Conservation (phyloP, 2,888 invertebrate species). For the Napeogenes sylphis region DNA sequence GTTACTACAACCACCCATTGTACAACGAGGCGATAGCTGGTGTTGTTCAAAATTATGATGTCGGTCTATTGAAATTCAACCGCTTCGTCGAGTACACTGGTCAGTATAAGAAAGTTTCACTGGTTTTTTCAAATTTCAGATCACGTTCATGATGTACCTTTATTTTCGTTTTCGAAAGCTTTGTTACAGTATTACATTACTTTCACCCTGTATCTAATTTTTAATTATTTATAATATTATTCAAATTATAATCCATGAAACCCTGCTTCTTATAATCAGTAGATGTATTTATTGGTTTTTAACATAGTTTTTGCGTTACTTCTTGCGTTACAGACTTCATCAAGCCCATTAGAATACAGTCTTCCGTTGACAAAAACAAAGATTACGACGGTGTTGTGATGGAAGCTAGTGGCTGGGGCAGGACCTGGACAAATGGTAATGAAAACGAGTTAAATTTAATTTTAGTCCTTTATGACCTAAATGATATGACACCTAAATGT, state of each 20-base stretch:
- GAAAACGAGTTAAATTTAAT: background rate
- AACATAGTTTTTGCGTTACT: background rate
- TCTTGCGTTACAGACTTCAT: slow-evolving; percentile 51
- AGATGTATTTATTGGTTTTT: no score
- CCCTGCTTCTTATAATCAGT: no score
- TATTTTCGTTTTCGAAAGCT: no score
- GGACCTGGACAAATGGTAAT: slow-evolving; percentile 50
- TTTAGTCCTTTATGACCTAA: background rate
- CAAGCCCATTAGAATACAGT: slow-evolving; percentile 52
- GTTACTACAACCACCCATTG: slow-evolving; percentile 50
- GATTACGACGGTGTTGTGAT: slow-evolving; percentile 46
- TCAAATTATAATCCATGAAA: no score
- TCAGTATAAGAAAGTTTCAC: slow-evolving; percentile 19
- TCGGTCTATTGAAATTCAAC: slow-evolving; percentile 48
- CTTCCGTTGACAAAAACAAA: slow-evolving; percentile 40
- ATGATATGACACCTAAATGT: background rate
- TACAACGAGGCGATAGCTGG: slow-evolving; percentile 40
- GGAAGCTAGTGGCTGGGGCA: slow-evolving; percentile 60
- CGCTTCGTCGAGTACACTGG: slow-evolving; percentile 38
- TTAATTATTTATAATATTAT: no score
- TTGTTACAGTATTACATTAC: no score
- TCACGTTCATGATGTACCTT: no score
- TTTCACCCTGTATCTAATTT: no score
- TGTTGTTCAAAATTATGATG: slow-evolving; percentile 55
- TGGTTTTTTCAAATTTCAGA: slow-evolving; percentile 1